phyloP scores from a whole-genome alignment of 2,113 vertebrate genomes.

The Anolis sagrei region DNA sequence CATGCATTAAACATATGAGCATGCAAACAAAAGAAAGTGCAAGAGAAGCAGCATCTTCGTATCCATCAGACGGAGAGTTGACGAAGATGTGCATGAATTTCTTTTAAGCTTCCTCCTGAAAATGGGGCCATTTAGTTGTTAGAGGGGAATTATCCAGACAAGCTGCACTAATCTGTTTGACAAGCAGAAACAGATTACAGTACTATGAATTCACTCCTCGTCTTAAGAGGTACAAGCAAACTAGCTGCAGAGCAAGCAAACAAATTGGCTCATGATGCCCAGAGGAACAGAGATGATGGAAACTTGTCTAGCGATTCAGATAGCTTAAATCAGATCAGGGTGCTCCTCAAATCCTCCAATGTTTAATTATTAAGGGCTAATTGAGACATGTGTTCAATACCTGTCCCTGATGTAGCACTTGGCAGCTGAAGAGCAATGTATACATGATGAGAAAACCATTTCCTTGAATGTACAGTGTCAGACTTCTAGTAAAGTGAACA shows the following conservation, averaged over 20 bases:
- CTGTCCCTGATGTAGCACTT: not conserved
- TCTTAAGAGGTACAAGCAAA: not conserved
- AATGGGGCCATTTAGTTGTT: slow-evolving; percentile 18
- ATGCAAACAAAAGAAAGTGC: not conserved
- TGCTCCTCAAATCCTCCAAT: not conserved
- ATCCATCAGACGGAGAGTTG: not conserved
- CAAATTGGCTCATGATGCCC: not conserved
- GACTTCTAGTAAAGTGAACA: not conserved
- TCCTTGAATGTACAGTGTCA: not conserved
- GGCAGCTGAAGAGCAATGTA: not conserved
- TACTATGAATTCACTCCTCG: not conserved
- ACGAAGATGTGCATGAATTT: slow-evolving; percentile 2
- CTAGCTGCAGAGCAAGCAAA: not conserved
- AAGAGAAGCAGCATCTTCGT: not conserved
- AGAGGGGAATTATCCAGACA: slow-evolving; percentile 20
- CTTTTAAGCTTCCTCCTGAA: not conserved
- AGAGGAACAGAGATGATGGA: not conserved
- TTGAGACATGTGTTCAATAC: not conserved
- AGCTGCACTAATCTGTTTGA: slow-evolving; percentile 25
- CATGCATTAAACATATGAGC: not conserved
- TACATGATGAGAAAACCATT: not conserved
- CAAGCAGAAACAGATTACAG: not conserved
- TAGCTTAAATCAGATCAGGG: not conserved
- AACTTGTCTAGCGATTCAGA: not conserved
- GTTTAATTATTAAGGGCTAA: not conserved